These are phyloP conservation scores for Crypturellus undulatus DNA, from an alignment of 2,113 vertebrate species.

Conservation along the genomic window DNA sequence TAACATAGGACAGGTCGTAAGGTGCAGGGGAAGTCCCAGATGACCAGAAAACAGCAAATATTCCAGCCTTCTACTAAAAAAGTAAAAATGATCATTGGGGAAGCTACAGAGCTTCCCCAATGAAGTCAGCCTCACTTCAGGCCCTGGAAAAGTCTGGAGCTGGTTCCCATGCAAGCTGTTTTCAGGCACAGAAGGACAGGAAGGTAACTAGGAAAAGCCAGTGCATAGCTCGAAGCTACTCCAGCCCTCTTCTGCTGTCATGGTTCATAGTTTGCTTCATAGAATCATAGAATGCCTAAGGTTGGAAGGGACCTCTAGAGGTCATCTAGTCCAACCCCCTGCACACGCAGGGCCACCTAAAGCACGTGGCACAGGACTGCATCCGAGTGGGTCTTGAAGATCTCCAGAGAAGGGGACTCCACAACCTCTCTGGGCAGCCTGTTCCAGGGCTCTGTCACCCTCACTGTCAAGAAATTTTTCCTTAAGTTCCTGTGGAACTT, in stretches of 20 bases:
- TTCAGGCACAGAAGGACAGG: background rate
- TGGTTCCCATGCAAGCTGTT: background rate
- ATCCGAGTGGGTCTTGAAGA: too few relatives aligned
- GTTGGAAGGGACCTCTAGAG: too few relatives aligned
- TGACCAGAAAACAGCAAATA: slow-evolving; percentile 33
- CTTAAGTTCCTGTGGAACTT: too few relatives aligned
- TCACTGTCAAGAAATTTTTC: too few relatives aligned
- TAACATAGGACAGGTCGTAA: background rate
- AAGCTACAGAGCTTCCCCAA: background rate
- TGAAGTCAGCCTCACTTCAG: slow-evolving; percentile 1
- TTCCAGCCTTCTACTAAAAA: background rate
- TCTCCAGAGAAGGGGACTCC: too few relatives aligned
- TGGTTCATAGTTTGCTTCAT: background rate
- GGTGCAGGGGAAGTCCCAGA: slow-evolving; percentile 6
- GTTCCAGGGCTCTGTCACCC: too few relatives aligned
- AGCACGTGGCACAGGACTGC: too few relatives aligned
- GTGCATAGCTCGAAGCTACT: background rate
- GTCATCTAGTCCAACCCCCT: too few relatives aligned
- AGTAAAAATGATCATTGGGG: background rate
- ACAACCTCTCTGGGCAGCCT: too few relatives aligned
- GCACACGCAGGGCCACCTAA: too few relatives aligned
- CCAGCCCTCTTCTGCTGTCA: background rate
- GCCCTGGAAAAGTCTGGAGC: background rate
- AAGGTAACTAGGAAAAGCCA: background rate
- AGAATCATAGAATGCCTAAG: too few relatives aligned